Evolutionary conservation across 2,113 vertebrate species (phyloP).

Genomic region (Forbesichthys papilliferus): DNA sequence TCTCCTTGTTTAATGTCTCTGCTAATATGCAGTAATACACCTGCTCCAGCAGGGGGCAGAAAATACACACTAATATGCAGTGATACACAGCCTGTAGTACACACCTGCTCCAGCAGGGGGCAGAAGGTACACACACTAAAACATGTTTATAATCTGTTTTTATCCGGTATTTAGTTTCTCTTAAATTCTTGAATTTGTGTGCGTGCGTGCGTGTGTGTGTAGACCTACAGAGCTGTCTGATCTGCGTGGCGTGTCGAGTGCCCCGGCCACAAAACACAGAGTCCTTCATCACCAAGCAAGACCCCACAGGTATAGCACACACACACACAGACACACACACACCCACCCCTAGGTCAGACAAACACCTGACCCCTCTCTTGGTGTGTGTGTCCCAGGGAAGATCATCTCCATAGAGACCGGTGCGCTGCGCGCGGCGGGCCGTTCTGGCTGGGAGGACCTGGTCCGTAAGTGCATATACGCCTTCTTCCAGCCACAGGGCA

Average conservation of each 20-base stretch:
- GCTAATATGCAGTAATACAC: not conserved
- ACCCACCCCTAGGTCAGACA: slow-evolving; percentile 6
- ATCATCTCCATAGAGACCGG: slow-evolving; percentile 98
- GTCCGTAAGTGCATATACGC: slow-evolving; percentile 97
- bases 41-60: too few species aligned
- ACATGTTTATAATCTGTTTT: too few species aligned
- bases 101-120: too few species aligned
- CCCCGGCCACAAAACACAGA: slow-evolving; percentile 82
- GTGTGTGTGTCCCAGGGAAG: slow-evolving; percentile 80
- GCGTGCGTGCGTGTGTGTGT: slow-evolving; percentile 11
- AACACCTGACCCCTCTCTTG: slow-evolving; percentile 3
- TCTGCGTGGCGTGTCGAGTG: slow-evolving; percentile 89
- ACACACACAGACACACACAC: slow-evolving; percentile 10
- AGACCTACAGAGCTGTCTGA: slow-evolving; percentile 94
- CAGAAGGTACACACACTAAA: too few species aligned
- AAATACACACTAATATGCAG: not conserved
- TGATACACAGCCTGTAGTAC: too few species aligned
- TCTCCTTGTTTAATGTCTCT: too few species aligned
- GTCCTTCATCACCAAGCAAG: slow-evolving; percentile 95
- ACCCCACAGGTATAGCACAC: slow-evolving; percentile 85
- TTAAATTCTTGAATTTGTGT: too few species aligned
- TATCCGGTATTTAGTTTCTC: too few species aligned
- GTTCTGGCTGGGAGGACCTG: slow-evolving; percentile 95
- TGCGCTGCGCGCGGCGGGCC: slow-evolving; percentile 88
- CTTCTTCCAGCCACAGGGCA: slow-evolving; percentile 96